Base-by-base conservation (phyloP, 2,113 vertebrate species). In the Platysteira castanea region DNA sequence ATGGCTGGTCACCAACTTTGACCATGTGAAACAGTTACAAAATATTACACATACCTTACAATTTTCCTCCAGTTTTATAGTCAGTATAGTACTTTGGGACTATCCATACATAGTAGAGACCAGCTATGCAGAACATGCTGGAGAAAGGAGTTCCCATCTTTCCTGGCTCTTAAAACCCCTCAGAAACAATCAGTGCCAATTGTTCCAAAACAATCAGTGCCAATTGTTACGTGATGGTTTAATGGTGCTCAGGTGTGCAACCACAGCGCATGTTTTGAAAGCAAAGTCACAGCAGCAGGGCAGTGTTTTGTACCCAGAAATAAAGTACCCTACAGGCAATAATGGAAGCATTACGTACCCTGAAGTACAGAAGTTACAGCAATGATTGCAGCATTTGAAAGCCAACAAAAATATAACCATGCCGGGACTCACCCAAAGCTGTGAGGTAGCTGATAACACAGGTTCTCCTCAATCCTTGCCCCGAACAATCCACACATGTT, bases 81-180 rank as follows among this genome's bases (percentile, higher is more conserved):
- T 6, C 49, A 20, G 4, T 11, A 18, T 41, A 15, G 30, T 7
- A 56, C 52, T 13, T 53, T 41, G 1, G n/a, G 24, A 33, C 11
- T 47, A 9, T 13, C 54, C 8, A 26, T 2, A 28, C 0, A 4
- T 3, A 31, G 24, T 1, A 26, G 35, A 54, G 7, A 24, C 4
- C 37, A 85, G 5, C 6, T 15, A 69, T 11, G 22, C 22, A 68
- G 22, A 63, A 24, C 0, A 16, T 2, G 8, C 39, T 64, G 2
- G 3, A 35, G 8, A 56, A 39, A 2, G 7, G 3, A 46, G 7
- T 0, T 13, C 13, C 31, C 1, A 0, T 2, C 4, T 42, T 42
- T 54, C 41, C 44, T 26, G 33, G 23, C 24, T 69, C 67, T 60
- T 77, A 59, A 74, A 87, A 69, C 31, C 35, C 26, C 60, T 20